Percentiles rank a stretch among this genome's conserved stretches.
Evolutionary conservation across 2,888 invertebrate species (phyloP).

Genomic region (Emmelina monodactyla): DNA sequence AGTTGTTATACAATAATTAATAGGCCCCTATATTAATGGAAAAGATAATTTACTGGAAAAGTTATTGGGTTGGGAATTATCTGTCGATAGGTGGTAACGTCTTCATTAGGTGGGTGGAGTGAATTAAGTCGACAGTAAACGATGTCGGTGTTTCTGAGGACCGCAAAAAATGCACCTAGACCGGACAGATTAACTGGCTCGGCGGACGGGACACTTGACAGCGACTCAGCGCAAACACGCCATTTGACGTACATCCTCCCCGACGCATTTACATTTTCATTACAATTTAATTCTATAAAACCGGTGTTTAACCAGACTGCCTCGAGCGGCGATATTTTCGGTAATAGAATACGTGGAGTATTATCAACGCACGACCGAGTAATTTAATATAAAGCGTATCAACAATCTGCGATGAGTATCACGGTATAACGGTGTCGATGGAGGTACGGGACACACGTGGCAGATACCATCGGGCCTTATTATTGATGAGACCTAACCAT

Average conservation of each 20-base stretch:
- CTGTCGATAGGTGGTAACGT: too few relatives aligned
- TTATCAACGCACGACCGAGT: conserved; percentile 65
- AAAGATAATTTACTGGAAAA: neutral
- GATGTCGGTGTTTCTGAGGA: too few relatives aligned
- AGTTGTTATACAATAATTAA: conserved; percentile 1
- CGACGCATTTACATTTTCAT: neutral
- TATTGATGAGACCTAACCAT: conserved; percentile 59
- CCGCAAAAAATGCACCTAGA: neutral
- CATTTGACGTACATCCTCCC: neutral
- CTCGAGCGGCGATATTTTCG: too few relatives aligned
- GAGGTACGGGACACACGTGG: conserved; percentile 53
- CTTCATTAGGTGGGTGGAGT: too few relatives aligned
- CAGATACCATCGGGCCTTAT: conserved; percentile 57
- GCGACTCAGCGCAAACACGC: too few relatives aligned
- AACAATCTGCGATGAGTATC: conserved; percentile 64
- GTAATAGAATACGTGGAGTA: conserved; percentile 63
- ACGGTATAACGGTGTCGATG: conserved; percentile 61
- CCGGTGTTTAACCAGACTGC: conserved; percentile 48
- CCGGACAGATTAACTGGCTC: neutral
- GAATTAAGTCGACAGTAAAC: too few relatives aligned
- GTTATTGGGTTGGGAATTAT: neutral
- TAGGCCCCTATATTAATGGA: neutral
- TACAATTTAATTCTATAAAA: neutral
- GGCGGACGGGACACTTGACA: neutral
- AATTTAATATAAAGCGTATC: conserved; percentile 67